Evolutionary conservation across 2,888 invertebrate species (phyloP).

Genomic region (Alcis repandata): DNA sequence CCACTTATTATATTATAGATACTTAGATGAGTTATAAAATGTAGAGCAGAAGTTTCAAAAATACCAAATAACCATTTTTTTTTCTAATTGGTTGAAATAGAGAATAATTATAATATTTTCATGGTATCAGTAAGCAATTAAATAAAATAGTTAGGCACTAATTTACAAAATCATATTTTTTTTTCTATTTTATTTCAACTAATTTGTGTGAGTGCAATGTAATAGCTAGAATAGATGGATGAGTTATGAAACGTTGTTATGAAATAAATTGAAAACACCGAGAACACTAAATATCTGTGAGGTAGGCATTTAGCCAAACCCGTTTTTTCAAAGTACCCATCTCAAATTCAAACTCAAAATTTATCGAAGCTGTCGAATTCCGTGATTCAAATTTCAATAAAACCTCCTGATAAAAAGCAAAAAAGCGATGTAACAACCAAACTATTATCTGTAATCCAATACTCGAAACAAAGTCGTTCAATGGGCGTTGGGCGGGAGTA

Average conservation of each 20-base stretch:
- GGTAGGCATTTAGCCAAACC: neutral
- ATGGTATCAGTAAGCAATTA: too few relatives aligned
- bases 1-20: too few relatives aligned
- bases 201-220: too few relatives aligned
- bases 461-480: constrained; percentile 63
- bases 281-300: neutral
- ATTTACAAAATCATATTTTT: too few relatives aligned
- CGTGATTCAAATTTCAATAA: constrained; percentile 65
- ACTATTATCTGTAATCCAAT: constrained; percentile 77
- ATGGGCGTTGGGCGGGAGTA: constrained; percentile 71
- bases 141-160: too few relatives aligned
- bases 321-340: constrained; percentile 29
- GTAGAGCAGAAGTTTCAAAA: too few relatives aligned
- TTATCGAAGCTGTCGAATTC: constrained; percentile 58
- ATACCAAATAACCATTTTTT: too few relatives aligned
- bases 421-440: constrained; percentile 58
- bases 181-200: too few relatives aligned
- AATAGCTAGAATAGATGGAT: too few relatives aligned
- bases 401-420: constrained; percentile 60
- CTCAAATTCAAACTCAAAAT: constrained; percentile 51
- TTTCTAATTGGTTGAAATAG: too few relatives aligned
- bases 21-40: too few relatives aligned
- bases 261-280: neutral
- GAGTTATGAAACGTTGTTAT: neutral
- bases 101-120: too few relatives aligned